Percentiles rank a stretch among this genome's conserved stretches.
Evolutionary conservation across 2,113 vertebrate species (phyloP).

Genomic region (Mandrillus leucophaeus): DNA sequence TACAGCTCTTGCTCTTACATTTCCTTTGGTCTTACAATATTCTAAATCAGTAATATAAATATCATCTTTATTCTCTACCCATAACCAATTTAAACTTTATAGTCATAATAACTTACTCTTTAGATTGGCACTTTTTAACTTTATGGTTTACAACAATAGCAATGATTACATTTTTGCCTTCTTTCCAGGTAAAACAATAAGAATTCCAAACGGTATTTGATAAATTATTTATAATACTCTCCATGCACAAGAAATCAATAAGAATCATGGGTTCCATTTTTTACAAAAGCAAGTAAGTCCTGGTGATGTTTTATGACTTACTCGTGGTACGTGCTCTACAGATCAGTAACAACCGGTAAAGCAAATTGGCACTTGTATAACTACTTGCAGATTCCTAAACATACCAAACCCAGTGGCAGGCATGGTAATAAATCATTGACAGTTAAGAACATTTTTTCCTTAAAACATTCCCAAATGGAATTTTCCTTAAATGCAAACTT

Average conservation of each 20-base stretch:
- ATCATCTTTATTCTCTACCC: not conserved
- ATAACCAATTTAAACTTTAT: not conserved
- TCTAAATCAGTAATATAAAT: not conserved
- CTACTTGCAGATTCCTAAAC: slow-evolving; percentile 37
- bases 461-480: slow-evolving; percentile 41
- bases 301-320: slow-evolving; percentile 24
- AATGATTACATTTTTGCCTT: not conserved
- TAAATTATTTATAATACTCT: slow-evolving; percentile 1
- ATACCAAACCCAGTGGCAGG: not conserved
- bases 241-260: not conserved
- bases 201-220: not conserved
- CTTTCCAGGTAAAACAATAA: slow-evolving; percentile 52
- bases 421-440: slow-evolving; percentile 56
- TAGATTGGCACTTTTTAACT: not conserved
- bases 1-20: not conserved
- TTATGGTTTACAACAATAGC: not conserved
- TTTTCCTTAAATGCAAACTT: not conserved
- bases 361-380: not conserved
- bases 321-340: not conserved
- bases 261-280: not conserved
- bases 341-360: slow-evolving; percentile 20
- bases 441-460: slow-evolving; percentile 20
- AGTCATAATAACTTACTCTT: not conserved
- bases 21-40: not conserved
- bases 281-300: slow-evolving; percentile 19